Conservation (phyloP, 2,797 vertebrate species). For the Rhynchotus rufescens region DNA sequence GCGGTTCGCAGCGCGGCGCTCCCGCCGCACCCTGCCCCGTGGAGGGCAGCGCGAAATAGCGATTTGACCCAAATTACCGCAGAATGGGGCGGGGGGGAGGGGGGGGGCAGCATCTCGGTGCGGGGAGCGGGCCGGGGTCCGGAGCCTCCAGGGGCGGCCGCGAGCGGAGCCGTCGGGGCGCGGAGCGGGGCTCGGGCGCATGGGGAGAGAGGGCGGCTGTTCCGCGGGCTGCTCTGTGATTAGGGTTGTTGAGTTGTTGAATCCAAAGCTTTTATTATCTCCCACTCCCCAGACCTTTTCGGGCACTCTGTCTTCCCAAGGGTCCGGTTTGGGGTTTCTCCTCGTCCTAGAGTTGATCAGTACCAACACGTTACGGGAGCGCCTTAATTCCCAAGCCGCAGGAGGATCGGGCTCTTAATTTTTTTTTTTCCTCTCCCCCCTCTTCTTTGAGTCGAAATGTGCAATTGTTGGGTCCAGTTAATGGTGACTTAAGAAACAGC, state of each 20-base stretch:
- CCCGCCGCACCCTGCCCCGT: neutral
- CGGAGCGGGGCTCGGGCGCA: neutral
- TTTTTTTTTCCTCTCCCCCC: neutral
- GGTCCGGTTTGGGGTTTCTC: neutral
- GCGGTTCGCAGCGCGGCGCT: neutral
- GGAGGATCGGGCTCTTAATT: neutral
- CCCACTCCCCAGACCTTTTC: neutral
- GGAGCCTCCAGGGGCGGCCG: too few relatives aligned
- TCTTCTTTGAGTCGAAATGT: constrained; percentile 65
- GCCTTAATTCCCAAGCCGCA: neutral
- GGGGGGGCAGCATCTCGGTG: neutral
- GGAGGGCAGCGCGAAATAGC: fast-evolving
- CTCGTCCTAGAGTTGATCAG: neutral
- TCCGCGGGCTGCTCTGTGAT: neutral
- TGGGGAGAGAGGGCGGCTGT: neutral
- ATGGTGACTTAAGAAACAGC: constrained; percentile 79
- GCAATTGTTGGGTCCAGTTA: constrained; percentile 70
- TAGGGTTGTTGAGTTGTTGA: neutral
- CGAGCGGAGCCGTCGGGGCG: neutral
- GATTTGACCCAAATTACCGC: fast-evolving
- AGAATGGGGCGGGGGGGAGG: neutral
- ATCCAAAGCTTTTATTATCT: fast-evolving
- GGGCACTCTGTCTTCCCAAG: neutral
- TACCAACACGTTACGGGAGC: neutral
- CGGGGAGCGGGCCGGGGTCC: neutral